Percentiles rank a stretch among this genome's conserved stretches.
phyloP scores from a whole-genome alignment of 2,888 invertebrate species.

The Thecophora atra region DNA sequence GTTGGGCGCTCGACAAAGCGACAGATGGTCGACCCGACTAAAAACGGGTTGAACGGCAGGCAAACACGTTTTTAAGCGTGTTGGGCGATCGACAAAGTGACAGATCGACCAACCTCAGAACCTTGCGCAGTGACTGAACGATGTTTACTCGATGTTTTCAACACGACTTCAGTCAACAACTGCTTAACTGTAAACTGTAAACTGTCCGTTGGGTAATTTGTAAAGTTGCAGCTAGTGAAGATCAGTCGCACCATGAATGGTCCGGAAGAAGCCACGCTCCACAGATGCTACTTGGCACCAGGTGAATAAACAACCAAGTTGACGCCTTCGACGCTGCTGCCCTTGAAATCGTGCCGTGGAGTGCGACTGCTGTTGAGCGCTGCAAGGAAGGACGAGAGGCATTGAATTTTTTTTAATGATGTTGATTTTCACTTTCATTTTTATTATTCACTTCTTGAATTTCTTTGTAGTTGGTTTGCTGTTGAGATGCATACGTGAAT shows the following conservation, averaged over 20 bases:
- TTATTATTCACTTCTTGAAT: background rate
- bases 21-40: too few relatives aligned
- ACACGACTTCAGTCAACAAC: background rate
- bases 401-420: background rate
- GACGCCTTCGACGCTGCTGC: constrained; percentile 6
- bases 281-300: background rate
- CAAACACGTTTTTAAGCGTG: too few relatives aligned
- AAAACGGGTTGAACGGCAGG: too few relatives aligned
- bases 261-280: constrained; percentile 1
- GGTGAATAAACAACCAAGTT: constrained; percentile 11
- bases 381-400: background rate
- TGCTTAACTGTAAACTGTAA: constrained; percentile 23
- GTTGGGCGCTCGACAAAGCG: too few relatives aligned
- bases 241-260: background rate
- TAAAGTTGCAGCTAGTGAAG: background rate
- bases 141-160: constrained; percentile 2
- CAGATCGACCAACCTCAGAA: background rate
- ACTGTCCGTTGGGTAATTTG: constrained; percentile 24
- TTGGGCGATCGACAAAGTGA: too few relatives aligned
- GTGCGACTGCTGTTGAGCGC: background rate
- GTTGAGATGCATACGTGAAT: too few relatives aligned
- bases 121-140: background rate
- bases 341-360: constrained; percentile 14
- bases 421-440: background rate
- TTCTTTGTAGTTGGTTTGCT: background rate